Base-by-base conservation (phyloP, 2,888 invertebrate genomes). In the Smittia aterrima region DNA sequence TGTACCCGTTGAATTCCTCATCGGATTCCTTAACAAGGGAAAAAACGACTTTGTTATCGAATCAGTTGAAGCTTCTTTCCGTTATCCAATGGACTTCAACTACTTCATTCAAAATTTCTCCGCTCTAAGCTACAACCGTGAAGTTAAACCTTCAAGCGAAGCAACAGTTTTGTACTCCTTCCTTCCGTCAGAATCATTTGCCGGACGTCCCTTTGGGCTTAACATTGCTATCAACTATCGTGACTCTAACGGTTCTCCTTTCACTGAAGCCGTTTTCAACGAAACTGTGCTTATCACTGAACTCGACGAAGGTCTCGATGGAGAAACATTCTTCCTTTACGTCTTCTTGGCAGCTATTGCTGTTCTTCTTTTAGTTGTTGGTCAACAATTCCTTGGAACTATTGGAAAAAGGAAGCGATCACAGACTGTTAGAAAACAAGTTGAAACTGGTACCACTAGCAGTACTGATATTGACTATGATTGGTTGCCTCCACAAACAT, bases 41-140 rank as follows among this genome's bases (percentile, higher is more conserved):
- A 87, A 90, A 75, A 89, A 92, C 78, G 95, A 97, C 78, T 97
- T 98, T 80, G 83, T 92, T 24, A 88, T 99, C 22, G 97, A 99
- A 81, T 90, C 92, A 4, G 87, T 98, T 80, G 98, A 98, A 79
- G 97, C 98, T 0, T 98, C 98, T 0, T 98, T 99, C 89, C 91
- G 98, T 78, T 99, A 98, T 81, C 98, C 98, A 7, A 94, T 97
- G 92, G 98, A 99, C 84, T 99, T 95, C 85, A 95, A 92, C 78
- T 99, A 95, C 84, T 94, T 93, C 85, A 96, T 99, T 78, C 98
- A 98, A 84, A 99, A 99, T 85, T 99, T 98, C 85, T 95, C 98
- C 0, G 92, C 94, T 0, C 87, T 95, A 79, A 88, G 90, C 1
- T 96, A 93, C 84, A 92, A 94, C 80, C 90, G 92, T 78, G 87